Conservation (phyloP, 2,888 invertebrate genomes). For the Diabrotica balteata region DNA sequence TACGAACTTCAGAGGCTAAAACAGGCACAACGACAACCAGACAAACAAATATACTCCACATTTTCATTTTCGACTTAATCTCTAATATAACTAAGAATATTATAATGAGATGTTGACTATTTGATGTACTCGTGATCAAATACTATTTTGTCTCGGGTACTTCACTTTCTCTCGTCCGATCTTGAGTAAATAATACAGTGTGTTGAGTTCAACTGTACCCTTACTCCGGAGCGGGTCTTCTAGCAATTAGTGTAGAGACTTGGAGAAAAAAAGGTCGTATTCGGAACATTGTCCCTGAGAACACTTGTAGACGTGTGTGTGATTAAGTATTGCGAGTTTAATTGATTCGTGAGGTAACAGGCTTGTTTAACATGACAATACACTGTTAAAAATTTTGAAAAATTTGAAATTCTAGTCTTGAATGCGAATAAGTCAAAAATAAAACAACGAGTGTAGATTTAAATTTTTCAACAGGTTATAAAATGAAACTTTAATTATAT, state of each 20-base stretch:
- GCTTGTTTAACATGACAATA: neutral
- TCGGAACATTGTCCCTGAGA: conserved; percentile 29
- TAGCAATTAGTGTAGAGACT: conserved; percentile 17
- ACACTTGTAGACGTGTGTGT: conserved; percentile 12
- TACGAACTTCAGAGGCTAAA: conserved; percentile 29
- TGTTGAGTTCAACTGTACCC: conserved; percentile 13
- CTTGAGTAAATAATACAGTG: conserved; percentile 19
- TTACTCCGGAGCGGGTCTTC: conserved; percentile 8
- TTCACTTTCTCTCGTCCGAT: conserved; percentile 32
- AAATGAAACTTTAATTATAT: too few relatives aligned
- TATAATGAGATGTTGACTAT: conserved; percentile 38
- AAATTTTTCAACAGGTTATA: too few relatives aligned
- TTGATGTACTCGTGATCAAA: conserved; percentile 47
- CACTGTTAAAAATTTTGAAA: neutral
- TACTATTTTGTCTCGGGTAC: conserved; percentile 34
- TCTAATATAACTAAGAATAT: conserved; percentile 1
- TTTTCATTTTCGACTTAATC: conserved; percentile 6
- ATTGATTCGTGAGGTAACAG: neutral
- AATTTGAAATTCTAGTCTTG: too few relatives aligned
- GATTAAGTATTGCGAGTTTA: neutral
- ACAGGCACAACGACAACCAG: conserved; percentile 20
- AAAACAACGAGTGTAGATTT: too few relatives aligned
- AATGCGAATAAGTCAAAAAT: too few relatives aligned
- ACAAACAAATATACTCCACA: conserved; percentile 26
- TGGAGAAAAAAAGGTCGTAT: conserved; percentile 22